Percentiles rank a stretch among this genome's conserved stretches.
phyloP scores from a whole-genome alignment of 2,888 invertebrate genomes.

The Heliconius cydno region DNA sequence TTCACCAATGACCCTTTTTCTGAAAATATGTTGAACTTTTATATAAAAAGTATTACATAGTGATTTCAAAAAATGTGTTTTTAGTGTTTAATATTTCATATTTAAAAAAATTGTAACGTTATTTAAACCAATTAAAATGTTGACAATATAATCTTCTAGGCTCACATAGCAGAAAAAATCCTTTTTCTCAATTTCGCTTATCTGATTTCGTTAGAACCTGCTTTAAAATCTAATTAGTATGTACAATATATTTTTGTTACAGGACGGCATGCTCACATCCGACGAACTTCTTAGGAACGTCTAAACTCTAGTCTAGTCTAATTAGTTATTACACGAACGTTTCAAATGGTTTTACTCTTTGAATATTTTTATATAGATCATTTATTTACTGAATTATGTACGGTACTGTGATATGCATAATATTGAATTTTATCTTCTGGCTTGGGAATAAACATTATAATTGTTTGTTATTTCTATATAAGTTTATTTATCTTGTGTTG shows the following conservation, averaged over 20 bases:
- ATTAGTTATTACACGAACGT: conserved; percentile 51
- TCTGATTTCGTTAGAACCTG: too few relatives aligned
- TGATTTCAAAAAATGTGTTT: too few relatives aligned
- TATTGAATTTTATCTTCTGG: conserved; percentile 55
- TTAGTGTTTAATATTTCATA: too few relatives aligned
- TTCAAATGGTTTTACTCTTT: conserved; percentile 56
- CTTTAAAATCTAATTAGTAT: background rate
- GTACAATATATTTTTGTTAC: conserved; percentile 58
- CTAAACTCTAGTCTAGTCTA: conserved; percentile 53
- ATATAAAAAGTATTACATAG: background rate
- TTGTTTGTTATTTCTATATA: conserved; percentile 11
- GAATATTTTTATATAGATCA: conserved; percentile 54
- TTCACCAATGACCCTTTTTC: background rate
- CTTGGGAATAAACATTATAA: conserved; percentile 38
- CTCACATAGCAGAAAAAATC: too few relatives aligned
- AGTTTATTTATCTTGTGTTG: conserved; percentile 12
- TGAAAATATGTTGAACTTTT: background rate
- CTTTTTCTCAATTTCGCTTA: too few relatives aligned
- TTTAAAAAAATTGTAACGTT: too few relatives aligned
- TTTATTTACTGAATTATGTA: conserved; percentile 55
- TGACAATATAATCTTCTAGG: too few relatives aligned
- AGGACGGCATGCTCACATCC: conserved; percentile 83
- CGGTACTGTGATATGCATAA: conserved; percentile 73
- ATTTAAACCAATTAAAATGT: too few relatives aligned
- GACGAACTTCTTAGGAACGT: conserved; percentile 82